Conservation (phyloP, 2,113 vertebrate species). For the Xiphophorus couchianus region DNA sequence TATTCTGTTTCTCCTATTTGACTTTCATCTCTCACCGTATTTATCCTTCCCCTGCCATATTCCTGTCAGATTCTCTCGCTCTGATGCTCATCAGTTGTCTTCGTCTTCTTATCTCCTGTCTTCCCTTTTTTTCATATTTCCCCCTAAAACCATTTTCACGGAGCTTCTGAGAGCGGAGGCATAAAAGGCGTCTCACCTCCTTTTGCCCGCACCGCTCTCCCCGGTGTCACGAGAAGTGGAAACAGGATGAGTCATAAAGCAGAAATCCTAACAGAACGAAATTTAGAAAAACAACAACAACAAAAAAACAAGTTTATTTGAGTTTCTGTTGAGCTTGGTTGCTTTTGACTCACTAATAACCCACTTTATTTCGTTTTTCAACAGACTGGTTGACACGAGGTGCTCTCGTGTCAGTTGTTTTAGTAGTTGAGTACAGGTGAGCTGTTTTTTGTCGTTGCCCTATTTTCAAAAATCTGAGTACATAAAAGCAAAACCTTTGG, state of each 20-base stretch:
- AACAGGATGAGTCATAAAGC: conserved; percentile 36
- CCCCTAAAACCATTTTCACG: conserved; percentile 20
- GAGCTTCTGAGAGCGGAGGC: conserved; percentile 24
- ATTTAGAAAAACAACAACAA: not conserved
- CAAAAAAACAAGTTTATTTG: not conserved
- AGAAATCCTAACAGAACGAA: conserved; percentile 1
- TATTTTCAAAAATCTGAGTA: no score
- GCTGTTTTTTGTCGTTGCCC: no score
- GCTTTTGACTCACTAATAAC: not conserved
- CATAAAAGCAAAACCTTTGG: no score
- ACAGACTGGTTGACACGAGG: no score
- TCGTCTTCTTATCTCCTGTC: not conserved
- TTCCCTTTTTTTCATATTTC: not conserved
- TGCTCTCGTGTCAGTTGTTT: no score
- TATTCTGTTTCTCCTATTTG: not conserved
- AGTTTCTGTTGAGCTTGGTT: not conserved
- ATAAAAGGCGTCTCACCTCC: conserved; percentile 4
- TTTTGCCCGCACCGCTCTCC: not conserved
- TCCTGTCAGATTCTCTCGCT: not conserved
- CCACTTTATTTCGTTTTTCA: no score
- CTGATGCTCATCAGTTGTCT: not conserved
- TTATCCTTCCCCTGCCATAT: not conserved
- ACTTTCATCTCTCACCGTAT: not conserved
- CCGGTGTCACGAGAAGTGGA: conserved; percentile 16
- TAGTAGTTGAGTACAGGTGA: no score